Percentiles rank a stretch among this genome's conserved stretches.
Conservation (phyloP, 1,140 invertebrate genomes). For the Anoplolepis gracilipes region DNA sequence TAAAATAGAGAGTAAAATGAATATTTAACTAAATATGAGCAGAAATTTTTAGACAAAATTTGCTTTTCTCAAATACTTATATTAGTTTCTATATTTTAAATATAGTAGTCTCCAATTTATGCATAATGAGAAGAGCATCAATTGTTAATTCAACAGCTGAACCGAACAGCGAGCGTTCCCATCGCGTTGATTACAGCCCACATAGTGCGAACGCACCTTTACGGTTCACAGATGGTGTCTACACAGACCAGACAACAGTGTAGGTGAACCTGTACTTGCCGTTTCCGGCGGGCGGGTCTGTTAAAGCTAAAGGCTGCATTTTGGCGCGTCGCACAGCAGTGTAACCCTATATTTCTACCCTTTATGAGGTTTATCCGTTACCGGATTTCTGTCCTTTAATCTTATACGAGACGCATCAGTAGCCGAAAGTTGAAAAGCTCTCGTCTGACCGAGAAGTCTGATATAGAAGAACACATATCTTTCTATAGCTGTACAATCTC, state of each 20-base stretch:
- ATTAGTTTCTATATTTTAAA: not conserved
- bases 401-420: constrained; percentile 4
- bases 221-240: constrained; percentile 8
- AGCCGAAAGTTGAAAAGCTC: not conserved
- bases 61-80: not conserved
- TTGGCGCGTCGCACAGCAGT: not conserved
- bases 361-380: constrained; percentile 37
- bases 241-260: constrained; percentile 34
- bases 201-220: constrained; percentile 28
- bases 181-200: not conserved
- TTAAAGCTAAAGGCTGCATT: constrained; percentile 49
- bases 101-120: not conserved
- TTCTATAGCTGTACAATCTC: not conserved
- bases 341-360: constrained; percentile 21
- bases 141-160: constrained; percentile 12
- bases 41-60: not conserved
- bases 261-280: constrained; percentile 51
- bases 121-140: not conserved
- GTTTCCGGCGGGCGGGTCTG: constrained; percentile 39
- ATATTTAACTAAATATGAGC: not conserved
- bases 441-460: not conserved
- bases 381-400: constrained; percentile 38
- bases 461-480: not conserved
- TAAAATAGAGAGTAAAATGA: not conserved
- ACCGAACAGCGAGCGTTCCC: not conserved